Percentiles rank a stretch among this genome's conserved stretches.
phyloP scores from a whole-genome alignment of 2,113 vertebrate genomes.

The Dolichallabes microphthalmus region DNA sequence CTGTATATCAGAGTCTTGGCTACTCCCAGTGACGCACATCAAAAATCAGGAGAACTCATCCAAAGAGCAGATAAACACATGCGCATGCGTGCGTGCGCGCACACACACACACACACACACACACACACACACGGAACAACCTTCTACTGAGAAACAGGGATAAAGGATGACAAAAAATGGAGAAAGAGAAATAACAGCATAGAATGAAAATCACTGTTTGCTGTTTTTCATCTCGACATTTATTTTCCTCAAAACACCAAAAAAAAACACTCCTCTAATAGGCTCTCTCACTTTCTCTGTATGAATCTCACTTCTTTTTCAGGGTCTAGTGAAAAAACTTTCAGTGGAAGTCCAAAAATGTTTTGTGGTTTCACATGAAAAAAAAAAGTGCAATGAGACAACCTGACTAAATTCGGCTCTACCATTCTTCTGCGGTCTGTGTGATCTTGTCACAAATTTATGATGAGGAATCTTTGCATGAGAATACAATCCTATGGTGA shows the following conservation, averaged over 20 bases:
- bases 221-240: background rate
- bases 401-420: no score
- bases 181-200: slow-evolving; percentile 3
- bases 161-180: background rate
- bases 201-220: slow-evolving; percentile 22
- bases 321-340: background rate
- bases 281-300: background rate
- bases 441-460: background rate
- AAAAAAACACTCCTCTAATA: background rate
- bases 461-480: background rate
- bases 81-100: no score
- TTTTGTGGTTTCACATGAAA: background rate
- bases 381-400: background rate
- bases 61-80: background rate
- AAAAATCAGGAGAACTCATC: background rate
- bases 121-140: slow-evolving; percentile 17
- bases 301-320: background rate
- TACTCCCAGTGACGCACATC: slow-evolving; percentile 20
- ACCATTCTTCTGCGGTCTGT: background rate
- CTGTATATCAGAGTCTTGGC: slow-evolving; percentile 6
- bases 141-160: background rate
- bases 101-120: background rate
- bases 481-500: background rate
- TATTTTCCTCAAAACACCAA: slow-evolving; percentile 20
- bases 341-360: background rate